Base-by-base conservation (phyloP, 2,888 invertebrate species). In the Leptothorax acervorum region DNA sequence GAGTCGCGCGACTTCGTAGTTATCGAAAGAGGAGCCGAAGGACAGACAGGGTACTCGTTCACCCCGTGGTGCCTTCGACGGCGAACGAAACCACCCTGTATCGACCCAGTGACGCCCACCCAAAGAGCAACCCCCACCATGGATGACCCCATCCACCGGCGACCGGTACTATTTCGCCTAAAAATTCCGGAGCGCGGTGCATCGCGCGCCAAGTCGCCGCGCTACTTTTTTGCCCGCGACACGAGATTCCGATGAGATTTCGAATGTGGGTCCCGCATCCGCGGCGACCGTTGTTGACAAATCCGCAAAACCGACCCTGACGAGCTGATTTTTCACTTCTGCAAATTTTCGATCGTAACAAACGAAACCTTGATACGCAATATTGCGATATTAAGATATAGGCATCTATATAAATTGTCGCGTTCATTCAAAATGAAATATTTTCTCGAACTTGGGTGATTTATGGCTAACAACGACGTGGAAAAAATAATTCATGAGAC, bases 61-160 rank as follows among this genome's bases (percentile, higher is more conserved):
- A 75, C 86, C 81, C 88, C 88, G 86, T 88, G 84, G 89, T 87
- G 88, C 85, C 89, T 87, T 91, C 87, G 88, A 91, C 91, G 90
- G 89, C 89, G 88, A 91, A 76, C 76, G 66, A 66, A 92, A 90
- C 91, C 92, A 93, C 90, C 92, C 92, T 91, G 92, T 93, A 93
- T 93, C 93, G 93, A 93, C 93, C 93, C 93, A 92, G 89, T 89
- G 88, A 91, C 92, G 92, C 92, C 93, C 92, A 90, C 91, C 90
- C 90, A 89, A 90, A 92, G 88, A 83, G 90, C 85, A 70, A 78
- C 73, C 86, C 90, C 90, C 86, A 88, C 90, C 91, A 89, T 87
- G 51, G 55, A 82, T 82, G 83, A 90, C 90, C 89, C 85, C 78
- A 83, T 89, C 91, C 84, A 63, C 85, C 65, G 55, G 55, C 82